Base-by-base conservation (phyloP, 2,888 invertebrate species). In the Mythimna vitellina region DNA sequence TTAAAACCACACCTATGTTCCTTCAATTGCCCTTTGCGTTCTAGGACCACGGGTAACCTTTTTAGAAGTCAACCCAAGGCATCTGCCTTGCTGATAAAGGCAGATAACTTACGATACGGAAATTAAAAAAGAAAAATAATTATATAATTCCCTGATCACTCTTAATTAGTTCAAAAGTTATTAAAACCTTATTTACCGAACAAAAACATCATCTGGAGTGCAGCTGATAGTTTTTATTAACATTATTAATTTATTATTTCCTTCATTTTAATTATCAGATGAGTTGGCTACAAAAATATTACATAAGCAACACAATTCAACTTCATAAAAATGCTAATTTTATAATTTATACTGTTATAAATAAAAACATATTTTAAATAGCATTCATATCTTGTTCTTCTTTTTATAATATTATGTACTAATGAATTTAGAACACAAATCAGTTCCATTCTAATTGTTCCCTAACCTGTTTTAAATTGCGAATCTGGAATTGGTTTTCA, bases 291-390 rank as follows among this genome's bases (percentile, higher is more conserved):
- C 56, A 75, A 83, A 75, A 78, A 71, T 66, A 53, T 78, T 61
- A 74, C 65, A 14, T 62, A 74, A 51, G 32, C 46, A 57, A 57
- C 49, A 64, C 49, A 58, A 62, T 62, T 38, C 54, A 66, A 70
- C 10, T 20, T 82, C 54, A 73, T 84, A 71, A 71, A 79, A 73
- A 84, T 80, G 83, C 54, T 10, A 82, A 83, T 82, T 42, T 60
- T 25, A 66, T 60, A 65, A 64, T 68, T 46, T 70, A 76, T 70
- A 62, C 3, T 67, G 12, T 53, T 14, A 4, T 54, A 67, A 35
- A 53, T 32, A 57, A 60, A 58, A 35, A 35, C 17, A 58, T 12
- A 58, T 58, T 29, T 62, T 70, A 68, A 65, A 67, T 22, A 53
- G 1, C 29, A 22, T 67, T 12, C 12, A 22, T 54, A 58, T 57